A percentile compares a stretch with the other conserved stretches of the same genome.
These are phyloP conservation scores for Chromobotia macracanthus DNA, from an alignment of 2,797 vertebrate genomes.

Conservation along the genomic window DNA sequence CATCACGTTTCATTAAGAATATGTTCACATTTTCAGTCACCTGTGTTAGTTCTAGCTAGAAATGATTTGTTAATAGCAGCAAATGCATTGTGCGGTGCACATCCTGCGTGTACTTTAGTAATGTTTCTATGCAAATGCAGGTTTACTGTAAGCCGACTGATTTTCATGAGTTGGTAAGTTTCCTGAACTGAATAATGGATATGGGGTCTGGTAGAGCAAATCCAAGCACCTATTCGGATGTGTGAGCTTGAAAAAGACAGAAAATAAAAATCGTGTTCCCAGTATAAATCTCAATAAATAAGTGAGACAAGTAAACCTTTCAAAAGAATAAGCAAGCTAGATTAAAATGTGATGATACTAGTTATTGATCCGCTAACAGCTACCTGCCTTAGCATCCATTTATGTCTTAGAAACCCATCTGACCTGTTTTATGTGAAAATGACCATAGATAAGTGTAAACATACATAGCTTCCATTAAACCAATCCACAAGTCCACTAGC, in stretches of 20 bases:
- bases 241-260: background rate
- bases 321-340: background rate
- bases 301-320: slow-evolving; percentile 5
- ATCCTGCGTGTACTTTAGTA: background rate
- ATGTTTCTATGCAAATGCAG: slow-evolving; percentile 32
- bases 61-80: background rate
- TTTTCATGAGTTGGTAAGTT: slow-evolving; percentile 19
- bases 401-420: too few relatives aligned
- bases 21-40: too few relatives aligned
- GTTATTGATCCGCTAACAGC: too few relatives aligned
- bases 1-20: too few relatives aligned
- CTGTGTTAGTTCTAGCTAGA: too few relatives aligned
- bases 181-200: slow-evolving; percentile 38
- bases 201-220: slow-evolving; percentile 1
- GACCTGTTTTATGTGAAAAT: too few relatives aligned
- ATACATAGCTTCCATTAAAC: background rate
- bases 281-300: background rate
- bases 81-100: background rate
- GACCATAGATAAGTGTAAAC: background rate
- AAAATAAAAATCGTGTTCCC: background rate
- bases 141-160: slow-evolving; percentile 29
- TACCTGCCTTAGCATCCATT: too few relatives aligned
- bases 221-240: background rate
- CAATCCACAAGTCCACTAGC: too few relatives aligned
- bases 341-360: background rate